Base-by-base conservation (phyloP, 1,140 invertebrate species). In the Macrosteles quadrilineatus region DNA sequence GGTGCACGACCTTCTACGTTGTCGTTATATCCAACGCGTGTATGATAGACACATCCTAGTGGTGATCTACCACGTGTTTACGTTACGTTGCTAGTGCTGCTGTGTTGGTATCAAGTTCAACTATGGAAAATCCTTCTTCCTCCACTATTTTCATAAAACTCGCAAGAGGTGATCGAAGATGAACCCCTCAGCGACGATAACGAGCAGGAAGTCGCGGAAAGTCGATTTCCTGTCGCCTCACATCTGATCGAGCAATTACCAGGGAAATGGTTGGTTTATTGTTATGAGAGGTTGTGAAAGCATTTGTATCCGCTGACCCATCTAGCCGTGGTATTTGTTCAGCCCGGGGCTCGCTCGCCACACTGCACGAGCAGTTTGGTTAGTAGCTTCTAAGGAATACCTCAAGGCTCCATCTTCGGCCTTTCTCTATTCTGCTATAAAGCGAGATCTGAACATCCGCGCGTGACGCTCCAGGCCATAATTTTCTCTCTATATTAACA, bases 241-340 rank as follows among this genome's bases (percentile, higher is more conserved):
- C 23, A 59, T 59, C 55, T 59, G 23, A 59, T 59, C 23, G 21
- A 27, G 25, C 47, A 50, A 50, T 50, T 23, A 50, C 21, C 23
- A 29, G 55, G 55, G 23, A 59, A 59, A 59, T 59, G 55, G 6
- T 59, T 59, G 55, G 55, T 59, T 59, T 59, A 59, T 59, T 59
- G 55, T 59, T 59, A 59, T 29, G 25, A 19, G 9, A 6, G 47
- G 55, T 29, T 59, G 55, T 59, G 55, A 59, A 59, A 59, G 55
- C 55, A 25, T 53, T 30, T 27, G 55, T 59, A 59, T 59, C 55
- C 27, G 55, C 12, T 50, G 47, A 50, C 47, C 47, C 47, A 50
- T 19, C 25, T 14, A 29, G 55, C 25, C 27, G 55, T 23, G 55
- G 55, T 59, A 59, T 59, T 59, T 59, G 55, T 25, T 59, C 55